Percentiles rank a stretch among this genome's conserved stretches.
These are phyloP conservation scores for Melanostoma scalare DNA, from an alignment of 2,888 invertebrate species.

Conservation along the genomic window DNA sequence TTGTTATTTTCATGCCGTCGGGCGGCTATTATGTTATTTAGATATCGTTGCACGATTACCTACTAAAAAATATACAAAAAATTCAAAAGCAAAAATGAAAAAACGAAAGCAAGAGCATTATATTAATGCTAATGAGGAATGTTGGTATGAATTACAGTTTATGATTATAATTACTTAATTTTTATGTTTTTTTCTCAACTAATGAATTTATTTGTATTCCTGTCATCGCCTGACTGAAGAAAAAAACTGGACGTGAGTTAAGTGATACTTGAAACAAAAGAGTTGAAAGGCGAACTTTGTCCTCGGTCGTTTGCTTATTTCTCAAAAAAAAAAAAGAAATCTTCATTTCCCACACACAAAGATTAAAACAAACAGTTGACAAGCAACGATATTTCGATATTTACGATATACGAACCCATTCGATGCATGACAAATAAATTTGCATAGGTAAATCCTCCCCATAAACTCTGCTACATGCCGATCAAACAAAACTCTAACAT, in stretches of 20 bases:
- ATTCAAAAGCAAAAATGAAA: too few relatives aligned
- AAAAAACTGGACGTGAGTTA: neutral
- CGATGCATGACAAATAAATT: constrained; percentile 44
- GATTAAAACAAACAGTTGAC: constrained; percentile 23
- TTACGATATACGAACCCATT: neutral
- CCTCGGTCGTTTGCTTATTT: neutral
- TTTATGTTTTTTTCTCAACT: neutral
- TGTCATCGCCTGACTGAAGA: neutral
- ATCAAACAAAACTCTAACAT: constrained; percentile 58
- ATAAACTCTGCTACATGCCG: constrained; percentile 16
- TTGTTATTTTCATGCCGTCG: neutral
- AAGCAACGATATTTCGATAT: neutral
- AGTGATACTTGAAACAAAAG: constrained; percentile 5
- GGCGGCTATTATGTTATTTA: constrained; percentile 43
- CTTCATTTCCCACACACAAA: constrained; percentile 9
- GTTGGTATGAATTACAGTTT: constrained; percentile 22
- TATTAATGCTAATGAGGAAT: constrained; percentile 35
- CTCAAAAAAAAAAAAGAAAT: constrained; percentile 19
- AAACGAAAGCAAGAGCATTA: constrained; percentile 27
- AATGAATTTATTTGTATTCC: constrained; percentile 9
- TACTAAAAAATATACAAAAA: constrained; percentile 4
- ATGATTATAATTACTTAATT: constrained; percentile 41
- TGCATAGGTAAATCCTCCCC: constrained; percentile 39
- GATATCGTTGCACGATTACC: constrained; percentile 18
- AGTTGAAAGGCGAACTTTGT: neutral